Base-by-base conservation (phyloP, 2,113 vertebrate species). In the Podocnemis expansa region DNA sequence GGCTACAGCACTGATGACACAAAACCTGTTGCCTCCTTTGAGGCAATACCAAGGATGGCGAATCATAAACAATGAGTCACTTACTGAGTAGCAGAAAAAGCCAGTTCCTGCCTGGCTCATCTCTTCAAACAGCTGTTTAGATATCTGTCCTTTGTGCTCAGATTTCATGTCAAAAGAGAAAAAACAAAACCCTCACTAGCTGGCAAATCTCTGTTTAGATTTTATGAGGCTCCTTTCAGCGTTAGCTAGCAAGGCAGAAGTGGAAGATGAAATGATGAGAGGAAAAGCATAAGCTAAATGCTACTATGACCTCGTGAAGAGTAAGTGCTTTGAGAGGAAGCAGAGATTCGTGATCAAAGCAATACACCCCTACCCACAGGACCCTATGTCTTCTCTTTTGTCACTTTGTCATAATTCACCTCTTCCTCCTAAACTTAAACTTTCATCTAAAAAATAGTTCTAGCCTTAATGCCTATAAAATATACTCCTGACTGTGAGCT, bases 11-110 rank as follows among this genome's bases (percentile, higher is more conserved):
- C 60, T 82, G 83, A 79, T 16, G 82, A 47, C 78, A 90, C 60
- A 56, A 79, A 94, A 96, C 84, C 89, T 89, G 93, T 87, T 96
- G 88, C 63, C 52, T 94, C 60, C 91, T 84, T 63, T 1, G 4
- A 82, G 88, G 82, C 67, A 51, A 54, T 85, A 56, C 56, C 43
- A 82, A 80, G 96, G 43, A 82, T 63, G 82, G 49, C 43, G 88
- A 94, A 67, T 86, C 2, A 1, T 52, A 85, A 86, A 85, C 0
- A 0, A 63, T 89, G 88, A 87, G 70, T 94, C 86, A 96, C 84
- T 84, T 89, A 67, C 78, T 76, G 79, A 4, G 80, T n/a, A 78
- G 80, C 5, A 45, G 38, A 81, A 73, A 92, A 92, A 80, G 12
- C 10, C 22, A 1, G 38, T 78, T 70, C 85, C 55, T 80, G 86